phyloP scores from a whole-genome alignment of 2,113 vertebrate genomes.

The Vulpes lagopus region DNA sequence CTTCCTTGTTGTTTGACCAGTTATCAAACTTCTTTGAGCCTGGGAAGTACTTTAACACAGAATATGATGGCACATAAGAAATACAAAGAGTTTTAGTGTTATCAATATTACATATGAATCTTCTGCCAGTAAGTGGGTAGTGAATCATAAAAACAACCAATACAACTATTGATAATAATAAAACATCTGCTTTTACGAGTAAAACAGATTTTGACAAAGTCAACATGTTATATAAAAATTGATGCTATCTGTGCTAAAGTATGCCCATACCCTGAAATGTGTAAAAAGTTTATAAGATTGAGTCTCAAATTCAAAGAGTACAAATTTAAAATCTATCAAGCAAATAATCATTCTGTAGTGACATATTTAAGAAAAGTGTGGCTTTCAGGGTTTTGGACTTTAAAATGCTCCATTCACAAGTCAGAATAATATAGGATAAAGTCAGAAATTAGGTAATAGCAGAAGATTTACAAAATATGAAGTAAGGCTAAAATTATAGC shows the following conservation, averaged over 20 bases:
- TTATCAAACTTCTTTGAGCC: constrained; percentile 20
- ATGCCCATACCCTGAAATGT: constrained; percentile 2
- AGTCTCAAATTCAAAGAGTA: constrained; percentile 46
- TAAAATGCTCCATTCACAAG: constrained; percentile 34
- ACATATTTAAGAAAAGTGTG: constrained; percentile 17
- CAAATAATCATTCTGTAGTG: constrained; percentile 14
- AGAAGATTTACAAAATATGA: constrained; percentile 29
- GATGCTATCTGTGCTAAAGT: constrained; percentile 39
- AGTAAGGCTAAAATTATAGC: constrained; percentile 57
- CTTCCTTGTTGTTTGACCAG: neutral
- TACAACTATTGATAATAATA: neutral
- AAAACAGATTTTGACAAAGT: neutral
- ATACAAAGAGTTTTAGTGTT: neutral
- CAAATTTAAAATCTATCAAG: neutral
- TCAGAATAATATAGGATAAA: neutral
- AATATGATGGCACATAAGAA: neutral
- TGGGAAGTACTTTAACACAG: constrained; percentile 19
- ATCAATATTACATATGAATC: neutral
- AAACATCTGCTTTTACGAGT: neutral
- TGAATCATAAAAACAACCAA: constrained; percentile 34
- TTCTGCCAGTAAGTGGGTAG: neutral
- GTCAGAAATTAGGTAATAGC: constrained; percentile 40
- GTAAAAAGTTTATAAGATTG: constrained; percentile 24
- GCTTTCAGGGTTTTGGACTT: constrained; percentile 23
- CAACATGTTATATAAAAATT: neutral